phyloP scores from a whole-genome alignment of 2,888 invertebrate species.

The Idaea aversata region DNA sequence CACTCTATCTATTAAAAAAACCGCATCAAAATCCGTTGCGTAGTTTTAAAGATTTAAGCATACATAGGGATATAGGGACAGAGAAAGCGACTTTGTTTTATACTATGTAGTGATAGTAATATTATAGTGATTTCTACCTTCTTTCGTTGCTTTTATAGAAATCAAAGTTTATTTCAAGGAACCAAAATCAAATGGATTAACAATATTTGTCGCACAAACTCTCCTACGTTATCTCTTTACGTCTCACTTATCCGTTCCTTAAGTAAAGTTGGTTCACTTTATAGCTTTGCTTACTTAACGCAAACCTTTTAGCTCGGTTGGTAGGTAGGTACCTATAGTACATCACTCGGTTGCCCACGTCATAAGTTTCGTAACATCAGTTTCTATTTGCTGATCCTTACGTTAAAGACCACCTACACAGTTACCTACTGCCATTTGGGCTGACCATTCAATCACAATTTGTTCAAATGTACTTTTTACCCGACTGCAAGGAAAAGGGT shows the following conservation, averaged over 20 bases:
- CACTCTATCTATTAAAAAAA: no score
- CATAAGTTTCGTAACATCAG: not conserved
- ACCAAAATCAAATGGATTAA: not conserved
- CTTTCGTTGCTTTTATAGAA: no score
- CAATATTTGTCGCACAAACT: not conserved
- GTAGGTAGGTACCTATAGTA: not conserved
- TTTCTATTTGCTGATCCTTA: slow-evolving; percentile 1
- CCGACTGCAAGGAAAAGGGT: no score
- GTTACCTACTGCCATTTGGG: not conserved
- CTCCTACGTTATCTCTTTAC: not conserved
- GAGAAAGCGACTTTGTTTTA: no score
- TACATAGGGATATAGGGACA: no score
- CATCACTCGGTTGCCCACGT: not conserved
- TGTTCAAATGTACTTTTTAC: not conserved
- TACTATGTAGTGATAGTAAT: no score
- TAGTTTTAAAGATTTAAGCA: no score
- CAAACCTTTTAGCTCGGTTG: not conserved
- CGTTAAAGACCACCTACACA: not conserved
- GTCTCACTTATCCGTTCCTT: not conserved
- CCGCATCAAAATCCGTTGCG: no score
- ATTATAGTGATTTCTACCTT: no score
- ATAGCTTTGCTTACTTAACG: not conserved
- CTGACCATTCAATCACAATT: not conserved
- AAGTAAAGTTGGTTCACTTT: not conserved
- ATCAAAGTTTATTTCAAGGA: not conserved